These are phyloP conservation scores for Caenorhabditis remanei DNA, from an alignment of 1,140 invertebrate species.

Conservation along the genomic window DNA sequence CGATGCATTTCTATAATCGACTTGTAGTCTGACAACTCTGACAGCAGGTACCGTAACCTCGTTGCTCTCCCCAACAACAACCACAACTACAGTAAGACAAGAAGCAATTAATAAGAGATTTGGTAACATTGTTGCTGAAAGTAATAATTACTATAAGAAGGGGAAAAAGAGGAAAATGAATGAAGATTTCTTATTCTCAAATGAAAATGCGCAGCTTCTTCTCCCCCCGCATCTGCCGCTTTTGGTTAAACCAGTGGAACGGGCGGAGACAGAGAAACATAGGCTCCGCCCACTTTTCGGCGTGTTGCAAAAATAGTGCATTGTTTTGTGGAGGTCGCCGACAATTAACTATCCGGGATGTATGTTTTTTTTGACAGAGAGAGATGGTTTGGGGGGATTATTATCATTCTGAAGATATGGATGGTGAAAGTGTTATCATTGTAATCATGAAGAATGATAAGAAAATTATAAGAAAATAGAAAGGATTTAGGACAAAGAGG, in stretches of 20 bases:
- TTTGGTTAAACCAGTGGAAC: conserved; percentile 54
- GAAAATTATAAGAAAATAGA: neutral
- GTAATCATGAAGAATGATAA: neutral
- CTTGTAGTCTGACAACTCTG: conserved; percentile 59
- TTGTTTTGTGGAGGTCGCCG: conserved; percentile 10
- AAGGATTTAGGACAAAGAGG: neutral
- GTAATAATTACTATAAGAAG: neutral
- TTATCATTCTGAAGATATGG: neutral
- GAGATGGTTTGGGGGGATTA: neutral
- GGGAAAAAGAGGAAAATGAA: neutral
- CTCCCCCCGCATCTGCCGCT: neutral
- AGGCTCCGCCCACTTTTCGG: neutral
- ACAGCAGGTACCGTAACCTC: conserved; percentile 60
- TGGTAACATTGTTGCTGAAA: conserved; percentile 25
- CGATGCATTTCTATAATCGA: conserved; percentile 61
- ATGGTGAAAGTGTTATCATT: conserved; percentile 5
- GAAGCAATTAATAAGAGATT: conserved; percentile 6
- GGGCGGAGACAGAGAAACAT: conserved; percentile 40
- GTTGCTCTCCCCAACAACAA: conserved; percentile 6
- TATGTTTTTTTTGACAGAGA: conserved; percentile 13
- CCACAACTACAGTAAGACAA: neutral
- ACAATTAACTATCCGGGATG: conserved; percentile 38
- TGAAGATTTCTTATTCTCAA: neutral
- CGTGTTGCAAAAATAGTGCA: conserved; percentile 48
- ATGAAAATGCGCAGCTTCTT: neutral